These are phyloP conservation scores for Cryptomyrus ogoouensis DNA, from an alignment of 2,113 vertebrate genomes.

Conservation along the genomic window DNA sequence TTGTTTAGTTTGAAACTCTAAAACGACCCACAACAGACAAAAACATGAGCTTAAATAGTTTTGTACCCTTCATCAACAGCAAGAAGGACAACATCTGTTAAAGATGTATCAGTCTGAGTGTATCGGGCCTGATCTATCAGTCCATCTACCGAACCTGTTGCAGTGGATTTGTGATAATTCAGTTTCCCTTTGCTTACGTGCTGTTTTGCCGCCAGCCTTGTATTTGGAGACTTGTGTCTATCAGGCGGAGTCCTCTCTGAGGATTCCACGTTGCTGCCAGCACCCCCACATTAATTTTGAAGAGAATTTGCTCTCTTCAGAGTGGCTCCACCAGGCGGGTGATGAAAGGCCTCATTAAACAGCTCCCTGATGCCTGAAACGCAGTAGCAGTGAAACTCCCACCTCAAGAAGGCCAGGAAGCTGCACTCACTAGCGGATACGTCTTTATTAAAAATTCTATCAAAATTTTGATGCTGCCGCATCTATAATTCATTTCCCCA, in stretches of 20 bases:
- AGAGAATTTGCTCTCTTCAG: not conserved
- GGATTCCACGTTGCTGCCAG: not conserved
- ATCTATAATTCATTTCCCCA: constrained; percentile 28
- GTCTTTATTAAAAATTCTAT: constrained; percentile 29
- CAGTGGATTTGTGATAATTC: not conserved
- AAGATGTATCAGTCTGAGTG: not conserved
- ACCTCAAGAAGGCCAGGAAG: constrained; percentile 6
- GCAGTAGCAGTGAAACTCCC: not conserved
- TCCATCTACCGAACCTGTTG: not conserved
- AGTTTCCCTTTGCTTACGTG: not conserved
- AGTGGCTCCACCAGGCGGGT: not conserved
- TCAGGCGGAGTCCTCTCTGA: not conserved
- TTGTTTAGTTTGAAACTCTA: not conserved
- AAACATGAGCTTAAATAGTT: not conserved
- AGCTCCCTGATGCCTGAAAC: not conserved
- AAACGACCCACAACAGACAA: not conserved
- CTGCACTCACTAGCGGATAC: not conserved
- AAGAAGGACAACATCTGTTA: not conserved
- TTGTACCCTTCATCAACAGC: not conserved
- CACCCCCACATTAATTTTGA: constrained; percentile 5
- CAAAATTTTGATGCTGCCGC: constrained; percentile 38
- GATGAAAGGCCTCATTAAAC: constrained; percentile 6
- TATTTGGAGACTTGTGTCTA: not conserved
- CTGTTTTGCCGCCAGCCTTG: not conserved
- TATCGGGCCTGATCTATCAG: not conserved